Evolutionary conservation across 2,113 vertebrate species (phyloP).

Genomic region (Nothocercus nigrocapillus): DNA sequence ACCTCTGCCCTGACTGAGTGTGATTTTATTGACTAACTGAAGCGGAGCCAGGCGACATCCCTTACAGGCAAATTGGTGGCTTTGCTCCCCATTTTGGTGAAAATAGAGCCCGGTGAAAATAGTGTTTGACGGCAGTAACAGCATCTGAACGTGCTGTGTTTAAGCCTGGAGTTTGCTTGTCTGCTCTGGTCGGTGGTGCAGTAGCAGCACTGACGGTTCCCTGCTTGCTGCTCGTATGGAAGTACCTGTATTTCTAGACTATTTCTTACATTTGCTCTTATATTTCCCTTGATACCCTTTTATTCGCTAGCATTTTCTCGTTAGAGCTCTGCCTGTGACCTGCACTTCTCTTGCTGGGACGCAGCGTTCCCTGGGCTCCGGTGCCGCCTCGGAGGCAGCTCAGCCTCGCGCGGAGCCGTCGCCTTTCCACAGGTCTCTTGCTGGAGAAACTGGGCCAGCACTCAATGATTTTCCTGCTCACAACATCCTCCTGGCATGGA

Average conservation of each 20-base stretch:
- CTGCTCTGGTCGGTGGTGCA: background rate
- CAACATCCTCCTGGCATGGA: background rate
- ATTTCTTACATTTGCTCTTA: background rate
- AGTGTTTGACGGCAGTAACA: background rate
- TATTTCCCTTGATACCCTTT: background rate
- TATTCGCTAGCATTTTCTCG: background rate
- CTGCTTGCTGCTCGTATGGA: background rate
- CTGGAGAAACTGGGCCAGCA: background rate
- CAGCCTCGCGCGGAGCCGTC: fast-evolving
- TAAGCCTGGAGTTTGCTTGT: background rate
- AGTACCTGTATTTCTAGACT: background rate
- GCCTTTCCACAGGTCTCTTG: background rate
- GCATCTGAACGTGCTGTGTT: background rate
- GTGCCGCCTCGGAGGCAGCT: background rate
- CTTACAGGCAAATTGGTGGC: background rate
- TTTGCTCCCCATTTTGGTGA: background rate
- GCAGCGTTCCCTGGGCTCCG: background rate
- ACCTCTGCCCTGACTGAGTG: background rate
- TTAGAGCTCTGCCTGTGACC: background rate
- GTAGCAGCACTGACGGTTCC: background rate
- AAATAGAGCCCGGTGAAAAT: background rate
- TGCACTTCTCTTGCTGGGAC: background rate
- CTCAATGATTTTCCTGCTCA: background rate
- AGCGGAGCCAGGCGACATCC: background rate
- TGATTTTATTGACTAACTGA: background rate